Base-by-base conservation (phyloP, 2,113 vertebrate genomes). In the Lontra canadensis region DNA sequence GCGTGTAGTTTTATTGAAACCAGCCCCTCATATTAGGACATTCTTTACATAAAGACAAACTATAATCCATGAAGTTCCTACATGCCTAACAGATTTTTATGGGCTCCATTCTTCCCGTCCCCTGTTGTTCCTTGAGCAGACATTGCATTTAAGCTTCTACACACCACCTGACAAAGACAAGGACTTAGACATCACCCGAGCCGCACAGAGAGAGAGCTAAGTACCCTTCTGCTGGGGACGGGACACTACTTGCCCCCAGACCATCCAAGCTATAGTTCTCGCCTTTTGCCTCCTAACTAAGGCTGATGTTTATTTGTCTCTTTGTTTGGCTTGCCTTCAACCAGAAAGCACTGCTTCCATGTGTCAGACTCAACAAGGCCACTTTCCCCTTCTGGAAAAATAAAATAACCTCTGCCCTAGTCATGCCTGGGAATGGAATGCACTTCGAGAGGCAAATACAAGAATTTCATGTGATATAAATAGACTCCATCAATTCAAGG, bases 401-500 rank as follows among this genome's bases (percentile, higher is more conserved):
- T 61, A 78, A 88, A 96, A 73, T 85, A 61, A 79, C 12, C 39
- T 39, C 29, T 78, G 55, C 69, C 71, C 26, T 82, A 63, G 63
- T 88, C 52, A 5, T 44, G 59, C 10, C 88, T 90, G 36, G 29
- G 55, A 89, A 93, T 69, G 74, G 84, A 87, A 97, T 78, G n/a
- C 90, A 95, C 55, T 97, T 96, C 67, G 78, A 92, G 69, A 97
- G 34, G 65, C 87, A 96, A 96, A 97, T 49, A 69, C 52, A 69
- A 92, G 87, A 92, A 97, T 97, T 96, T 90, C 81, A 34, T 86
- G 73, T 23, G 84, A 61, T 98, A 96, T 96, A 97, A 97, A 97
- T 96, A 97, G 94, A 83, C 39, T 44, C 88, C 95, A 97, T 98
- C 88, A 97, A 97, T 98, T 97, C 95, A 96, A 90, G 69, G 71